Conservation (phyloP, 2,113 vertebrate genomes). For the Halichoerus grypus region DNA sequence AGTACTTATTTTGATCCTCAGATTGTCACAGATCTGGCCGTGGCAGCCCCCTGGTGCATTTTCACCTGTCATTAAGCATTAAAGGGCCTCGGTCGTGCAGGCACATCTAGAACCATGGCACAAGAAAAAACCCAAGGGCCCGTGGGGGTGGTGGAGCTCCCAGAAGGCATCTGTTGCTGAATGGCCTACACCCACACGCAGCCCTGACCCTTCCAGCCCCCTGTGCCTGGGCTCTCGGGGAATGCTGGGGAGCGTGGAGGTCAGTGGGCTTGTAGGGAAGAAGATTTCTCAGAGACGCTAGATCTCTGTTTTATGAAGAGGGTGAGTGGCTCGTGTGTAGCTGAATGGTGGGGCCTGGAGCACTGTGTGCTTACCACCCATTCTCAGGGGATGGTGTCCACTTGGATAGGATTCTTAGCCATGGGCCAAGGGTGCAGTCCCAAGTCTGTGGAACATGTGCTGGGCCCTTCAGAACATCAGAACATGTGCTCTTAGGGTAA, state of each 20-base stretch:
- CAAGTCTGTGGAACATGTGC: not conserved
- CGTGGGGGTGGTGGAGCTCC: accelerated
- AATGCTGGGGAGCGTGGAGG: not conserved
- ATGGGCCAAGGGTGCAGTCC: not conserved
- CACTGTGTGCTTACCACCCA: accelerated
- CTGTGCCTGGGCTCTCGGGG: accelerated
- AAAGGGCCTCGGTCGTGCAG: not conserved
- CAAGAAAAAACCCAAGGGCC: not conserved
- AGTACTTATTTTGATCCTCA: not conserved
- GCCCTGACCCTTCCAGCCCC: accelerated
- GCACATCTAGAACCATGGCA: accelerated
- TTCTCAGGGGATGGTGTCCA: not conserved
- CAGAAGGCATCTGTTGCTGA: not conserved
- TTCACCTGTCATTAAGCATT: not conserved
- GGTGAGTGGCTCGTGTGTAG: not conserved
- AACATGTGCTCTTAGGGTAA: not conserved
- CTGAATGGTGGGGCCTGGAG: not conserved
- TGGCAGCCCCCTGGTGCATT: accelerated
- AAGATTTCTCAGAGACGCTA: not conserved
- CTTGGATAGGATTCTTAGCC: not conserved
- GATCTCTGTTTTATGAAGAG: not conserved
- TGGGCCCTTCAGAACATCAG: not conserved
- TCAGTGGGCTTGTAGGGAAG: too few species aligned
- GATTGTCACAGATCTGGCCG: accelerated
- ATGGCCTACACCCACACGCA: accelerated